phyloP scores from a whole-genome alignment of 2,888 invertebrate genomes.

The Thysanoteuthis rhombus region DNA sequence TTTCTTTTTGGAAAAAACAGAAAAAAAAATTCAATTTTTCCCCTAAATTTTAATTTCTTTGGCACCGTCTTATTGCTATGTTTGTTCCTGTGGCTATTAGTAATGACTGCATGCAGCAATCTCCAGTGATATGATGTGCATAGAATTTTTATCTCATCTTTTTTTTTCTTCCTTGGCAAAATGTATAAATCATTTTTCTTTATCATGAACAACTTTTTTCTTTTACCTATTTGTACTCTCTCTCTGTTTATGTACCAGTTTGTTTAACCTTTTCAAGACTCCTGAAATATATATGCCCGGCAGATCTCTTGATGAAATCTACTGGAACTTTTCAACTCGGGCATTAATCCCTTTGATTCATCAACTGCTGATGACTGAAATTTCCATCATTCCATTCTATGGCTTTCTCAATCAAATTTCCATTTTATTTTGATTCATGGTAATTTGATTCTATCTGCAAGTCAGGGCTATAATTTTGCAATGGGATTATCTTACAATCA shows the following conservation, averaged over 20 bases:
- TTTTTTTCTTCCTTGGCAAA: background rate
- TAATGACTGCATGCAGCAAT: background rate
- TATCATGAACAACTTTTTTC: background rate
- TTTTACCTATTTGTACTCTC: background rate
- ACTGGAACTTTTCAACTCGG: no score
- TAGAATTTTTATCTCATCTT: background rate
- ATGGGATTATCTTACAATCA: no score
- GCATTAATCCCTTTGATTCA: no score
- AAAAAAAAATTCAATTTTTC: background rate
- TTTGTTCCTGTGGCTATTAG: constrained; percentile 12
- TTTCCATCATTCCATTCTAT: no score
- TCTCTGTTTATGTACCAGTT: background rate
- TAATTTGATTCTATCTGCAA: no score
- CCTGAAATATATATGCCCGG: no score
- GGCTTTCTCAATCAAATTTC: no score
- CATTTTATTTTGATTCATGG: no score
- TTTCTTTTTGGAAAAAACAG: background rate
- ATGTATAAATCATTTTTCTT: background rate
- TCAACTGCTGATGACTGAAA: no score
- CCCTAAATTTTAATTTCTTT: background rate
- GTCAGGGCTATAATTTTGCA: no score
- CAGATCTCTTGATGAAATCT: no score
- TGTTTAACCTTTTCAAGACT: no score
- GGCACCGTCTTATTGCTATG: background rate
- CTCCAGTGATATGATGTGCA: background rate